These are phyloP conservation scores for Menidia menidia DNA, from an alignment of 2,797 vertebrate genomes.

Conservation along the genomic window DNA sequence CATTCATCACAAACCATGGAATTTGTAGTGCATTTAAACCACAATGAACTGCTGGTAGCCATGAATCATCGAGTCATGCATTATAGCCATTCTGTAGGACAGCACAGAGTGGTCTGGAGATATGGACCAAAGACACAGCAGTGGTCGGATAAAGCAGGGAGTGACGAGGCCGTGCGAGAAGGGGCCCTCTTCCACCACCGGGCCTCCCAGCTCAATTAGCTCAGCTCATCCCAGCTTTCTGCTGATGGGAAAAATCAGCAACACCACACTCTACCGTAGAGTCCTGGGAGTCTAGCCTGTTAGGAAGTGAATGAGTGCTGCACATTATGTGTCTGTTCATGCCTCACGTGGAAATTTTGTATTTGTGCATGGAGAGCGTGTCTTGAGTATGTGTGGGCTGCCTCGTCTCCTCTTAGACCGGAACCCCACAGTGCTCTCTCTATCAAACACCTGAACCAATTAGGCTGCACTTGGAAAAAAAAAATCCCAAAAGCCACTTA, in stretches of 20 bases:
- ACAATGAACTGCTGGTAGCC: conserved; percentile 11
- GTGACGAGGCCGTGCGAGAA: conserved; percentile 68
- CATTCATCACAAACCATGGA: conserved; percentile 3
- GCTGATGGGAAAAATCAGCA: conserved; percentile 80
- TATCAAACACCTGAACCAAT: conserved; percentile 78
- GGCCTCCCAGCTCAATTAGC: conserved; percentile 85
- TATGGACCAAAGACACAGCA: conserved; percentile 51
- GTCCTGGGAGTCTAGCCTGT: conserved; percentile 73
- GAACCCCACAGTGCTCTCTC: conserved; percentile 69
- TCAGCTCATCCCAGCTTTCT: conserved; percentile 80
- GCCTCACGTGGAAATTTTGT: conserved; percentile 62
- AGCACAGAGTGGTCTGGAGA: conserved; percentile 57
- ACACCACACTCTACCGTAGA: conserved; percentile 57
- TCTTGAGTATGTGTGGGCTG: conserved; percentile 42
- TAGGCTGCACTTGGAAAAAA: conserved; percentile 59
- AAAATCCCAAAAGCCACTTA: conserved; percentile 62
- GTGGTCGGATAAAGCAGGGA: conserved; percentile 74
- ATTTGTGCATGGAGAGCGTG: conserved; percentile 38
- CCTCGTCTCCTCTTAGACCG: conserved; percentile 59
- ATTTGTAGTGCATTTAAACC: conserved; percentile 15
- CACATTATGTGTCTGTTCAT: conserved; percentile 60
- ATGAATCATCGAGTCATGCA: conserved; percentile 19
- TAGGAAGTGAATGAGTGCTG: conserved; percentile 66
- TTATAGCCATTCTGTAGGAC: conserved; percentile 31
- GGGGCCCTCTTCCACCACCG: conserved; percentile 66